Conservation (phyloP, 23 tunicate genomes). For the Trididemnum miniatum region DNA sequence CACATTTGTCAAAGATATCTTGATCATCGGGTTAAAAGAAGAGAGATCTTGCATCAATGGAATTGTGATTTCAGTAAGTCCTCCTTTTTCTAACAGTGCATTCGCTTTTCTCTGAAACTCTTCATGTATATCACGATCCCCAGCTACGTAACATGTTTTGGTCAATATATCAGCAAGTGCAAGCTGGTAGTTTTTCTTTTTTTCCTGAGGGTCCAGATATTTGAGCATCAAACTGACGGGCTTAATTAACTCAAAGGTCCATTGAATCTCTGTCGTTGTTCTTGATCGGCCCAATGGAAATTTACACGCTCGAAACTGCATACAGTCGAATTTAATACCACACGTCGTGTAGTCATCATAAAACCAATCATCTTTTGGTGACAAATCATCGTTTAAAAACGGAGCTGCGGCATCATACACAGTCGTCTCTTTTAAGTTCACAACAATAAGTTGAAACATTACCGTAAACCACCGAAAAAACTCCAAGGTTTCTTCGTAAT, state of each 20-base stretch:
- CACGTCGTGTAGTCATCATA: slow-evolving; percentile 32
- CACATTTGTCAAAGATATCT: too few relatives aligned
- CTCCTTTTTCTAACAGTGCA: too few relatives aligned
- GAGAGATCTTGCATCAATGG: too few relatives aligned
- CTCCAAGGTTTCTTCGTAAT: not conserved
- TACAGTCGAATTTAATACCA: slow-evolving; percentile 35
- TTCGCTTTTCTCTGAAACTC: too few relatives aligned
- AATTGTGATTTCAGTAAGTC: too few relatives aligned
- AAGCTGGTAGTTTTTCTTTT: not conserved
- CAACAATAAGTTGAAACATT: not conserved
- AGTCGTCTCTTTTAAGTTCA: slow-evolving; percentile 4
- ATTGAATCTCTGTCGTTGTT: not conserved
- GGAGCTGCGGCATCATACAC: slow-evolving; percentile 10
- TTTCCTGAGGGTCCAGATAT: not conserved
- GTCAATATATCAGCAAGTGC: not conserved
- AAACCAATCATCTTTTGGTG: slow-evolving; percentile 28
- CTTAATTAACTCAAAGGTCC: not conserved
- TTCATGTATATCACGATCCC: too few relatives aligned
- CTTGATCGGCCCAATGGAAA: slow-evolving; percentile 36
- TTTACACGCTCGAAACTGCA: slow-evolving; percentile 34
- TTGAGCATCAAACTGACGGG: not conserved
- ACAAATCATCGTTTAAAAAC: not conserved
- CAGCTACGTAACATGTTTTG: not conserved
- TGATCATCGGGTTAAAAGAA: too few relatives aligned
- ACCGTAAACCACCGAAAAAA: slow-evolving; percentile 14